Conservation (phyloP, 2,113 vertebrate genomes). For the Odocoileus hemionus region DNA sequence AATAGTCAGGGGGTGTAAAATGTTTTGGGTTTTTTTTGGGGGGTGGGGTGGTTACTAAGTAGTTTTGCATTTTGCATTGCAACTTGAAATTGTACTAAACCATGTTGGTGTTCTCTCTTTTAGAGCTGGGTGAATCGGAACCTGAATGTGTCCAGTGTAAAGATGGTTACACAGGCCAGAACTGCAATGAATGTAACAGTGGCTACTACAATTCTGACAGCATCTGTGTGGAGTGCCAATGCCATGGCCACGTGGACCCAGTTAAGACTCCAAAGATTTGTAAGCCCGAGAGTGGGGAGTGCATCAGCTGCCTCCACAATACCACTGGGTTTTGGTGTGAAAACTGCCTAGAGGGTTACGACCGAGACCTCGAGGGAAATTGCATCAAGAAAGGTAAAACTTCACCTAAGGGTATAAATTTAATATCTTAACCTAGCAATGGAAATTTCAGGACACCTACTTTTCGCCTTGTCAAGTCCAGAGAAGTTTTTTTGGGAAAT, state of each 20-base stretch:
- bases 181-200: conserved; percentile 84
- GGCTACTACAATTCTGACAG: conserved; percentile 89
- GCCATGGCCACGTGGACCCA: conserved; percentile 88
- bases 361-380: conserved; percentile 76
- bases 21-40: background rate
- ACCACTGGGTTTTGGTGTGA: conserved; percentile 87
- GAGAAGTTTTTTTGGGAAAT: conserved; percentile 52
- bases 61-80: background rate
- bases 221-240: conserved; percentile 86
- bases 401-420: background rate
- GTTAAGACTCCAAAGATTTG: conserved; percentile 80
- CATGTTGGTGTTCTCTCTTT: conserved; percentile 32
- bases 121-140: conserved; percentile 79
- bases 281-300: conserved; percentile 86
- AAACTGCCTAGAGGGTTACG: conserved; percentile 85
- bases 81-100: background rate
- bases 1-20: background rate
- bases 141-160: conserved; percentile 87
- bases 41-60: background rate
- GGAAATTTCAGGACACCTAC: conserved; percentile 35
- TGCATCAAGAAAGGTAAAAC: conserved; percentile 88
- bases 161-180: conserved; percentile 80
- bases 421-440: conserved; percentile 28
- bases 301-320: conserved; percentile 87
- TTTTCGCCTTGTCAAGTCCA: conserved; percentile 46